These are phyloP conservation scores for Leptosomus discolor DNA, from an alignment of 2,113 vertebrate species.

Conservation along the genomic window DNA sequence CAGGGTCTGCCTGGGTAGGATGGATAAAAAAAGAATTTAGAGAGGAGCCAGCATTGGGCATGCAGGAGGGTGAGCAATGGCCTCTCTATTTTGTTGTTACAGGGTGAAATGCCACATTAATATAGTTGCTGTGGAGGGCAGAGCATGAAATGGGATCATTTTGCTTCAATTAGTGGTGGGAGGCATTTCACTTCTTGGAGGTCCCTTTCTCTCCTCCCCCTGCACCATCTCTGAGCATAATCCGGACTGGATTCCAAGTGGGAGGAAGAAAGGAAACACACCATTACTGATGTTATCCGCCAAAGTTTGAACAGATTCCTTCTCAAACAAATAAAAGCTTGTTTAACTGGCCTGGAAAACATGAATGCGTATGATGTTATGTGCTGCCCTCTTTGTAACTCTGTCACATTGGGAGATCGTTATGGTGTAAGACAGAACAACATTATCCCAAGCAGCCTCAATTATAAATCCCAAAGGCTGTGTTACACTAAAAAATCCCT, in stretches of 20 bases:
- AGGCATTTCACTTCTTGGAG: neutral
- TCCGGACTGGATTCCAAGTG: neutral
- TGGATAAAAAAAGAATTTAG: neutral
- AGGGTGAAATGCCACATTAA: neutral
- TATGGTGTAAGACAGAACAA: neutral
- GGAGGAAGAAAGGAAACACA: neutral
- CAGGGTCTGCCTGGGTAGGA: neutral
- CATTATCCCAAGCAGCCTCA: neutral
- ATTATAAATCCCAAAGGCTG: neutral
- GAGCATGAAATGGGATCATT: neutral
- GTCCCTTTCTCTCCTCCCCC: neutral
- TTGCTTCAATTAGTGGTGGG: neutral
- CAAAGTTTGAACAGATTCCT: conserved; percentile 12
- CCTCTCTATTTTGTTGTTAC: neutral
- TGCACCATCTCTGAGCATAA: neutral
- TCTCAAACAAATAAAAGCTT: conserved; percentile 31
- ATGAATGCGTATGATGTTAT: neutral
- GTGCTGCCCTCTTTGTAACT: neutral
- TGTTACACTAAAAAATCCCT: neutral
- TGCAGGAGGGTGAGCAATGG: neutral
- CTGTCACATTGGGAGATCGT: neutral
- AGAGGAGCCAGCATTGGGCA: neutral
- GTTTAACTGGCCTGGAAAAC: conserved; percentile 32
- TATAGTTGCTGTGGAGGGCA: neutral
- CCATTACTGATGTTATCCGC: conserved; percentile 13